A percentile compares a stretch with the other conserved stretches of the same genome.
Conservation (phyloP, 2,888 invertebrate species). For the Amiota mariae region DNA sequence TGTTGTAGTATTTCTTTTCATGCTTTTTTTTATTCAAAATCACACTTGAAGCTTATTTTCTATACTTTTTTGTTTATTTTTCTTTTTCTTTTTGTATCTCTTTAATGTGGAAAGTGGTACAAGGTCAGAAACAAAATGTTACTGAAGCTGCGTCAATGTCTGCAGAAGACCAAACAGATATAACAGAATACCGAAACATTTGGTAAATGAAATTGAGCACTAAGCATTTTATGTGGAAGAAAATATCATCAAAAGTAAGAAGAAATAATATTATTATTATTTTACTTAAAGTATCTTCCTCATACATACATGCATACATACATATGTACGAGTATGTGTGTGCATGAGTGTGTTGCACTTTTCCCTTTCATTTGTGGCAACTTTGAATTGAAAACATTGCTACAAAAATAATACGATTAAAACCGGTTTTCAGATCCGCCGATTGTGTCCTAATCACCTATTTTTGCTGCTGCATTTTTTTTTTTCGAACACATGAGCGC, state of each 20-base stretch:
- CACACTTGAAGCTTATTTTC: constrained; percentile 4
- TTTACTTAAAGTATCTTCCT: neutral
- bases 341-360: constrained; percentile 35
- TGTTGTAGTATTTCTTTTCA: constrained; percentile 27
- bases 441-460: constrained; percentile 60
- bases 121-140: constrained; percentile 53
- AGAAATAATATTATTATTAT: neutral
- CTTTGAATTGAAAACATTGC: neutral
- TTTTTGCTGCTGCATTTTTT: constrained; percentile 29
- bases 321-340: no score
- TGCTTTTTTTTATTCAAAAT: constrained; percentile 29
- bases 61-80: constrained; percentile 9
- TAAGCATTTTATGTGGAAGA: constrained; percentile 23
- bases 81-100: constrained; percentile 24
- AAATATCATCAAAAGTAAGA: constrained; percentile 28
- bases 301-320: no score
- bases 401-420: constrained; percentile 10
- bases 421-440: constrained; percentile 50
- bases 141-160: neutral
- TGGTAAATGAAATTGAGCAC: constrained; percentile 6
- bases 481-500: neutral
- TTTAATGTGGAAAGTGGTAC: constrained; percentile 58
- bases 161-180: neutral
- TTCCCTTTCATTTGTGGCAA: constrained; percentile 55
- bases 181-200: constrained; percentile 25